phyloP scores from a whole-genome alignment of 2,113 vertebrate genomes.

The Leptobrachium ailaonicum region DNA sequence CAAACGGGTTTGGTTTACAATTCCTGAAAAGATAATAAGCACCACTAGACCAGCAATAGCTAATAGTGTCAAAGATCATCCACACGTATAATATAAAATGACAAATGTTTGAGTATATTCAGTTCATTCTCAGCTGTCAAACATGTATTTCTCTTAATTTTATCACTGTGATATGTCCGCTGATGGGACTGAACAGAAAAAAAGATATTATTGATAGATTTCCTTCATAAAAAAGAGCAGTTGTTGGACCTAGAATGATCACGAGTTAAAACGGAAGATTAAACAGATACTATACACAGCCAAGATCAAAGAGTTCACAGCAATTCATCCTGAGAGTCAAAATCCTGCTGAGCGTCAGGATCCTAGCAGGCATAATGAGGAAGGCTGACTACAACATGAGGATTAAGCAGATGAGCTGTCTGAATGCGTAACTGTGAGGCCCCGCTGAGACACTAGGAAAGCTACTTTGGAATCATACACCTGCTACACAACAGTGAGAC shows the following conservation, averaged over 20 bases:
- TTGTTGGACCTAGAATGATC: slow-evolving; percentile 61
- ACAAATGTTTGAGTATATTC: background rate
- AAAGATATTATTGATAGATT: slow-evolving; percentile 58
- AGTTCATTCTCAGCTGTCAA: slow-evolving; percentile 38
- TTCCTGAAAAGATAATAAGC: no score
- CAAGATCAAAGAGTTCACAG: slow-evolving; percentile 76
- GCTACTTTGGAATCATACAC: slow-evolving; percentile 71
- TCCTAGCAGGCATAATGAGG: slow-evolving; percentile 74
- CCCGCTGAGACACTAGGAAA: slow-evolving; percentile 74
- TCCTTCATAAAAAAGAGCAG: slow-evolving; percentile 20
- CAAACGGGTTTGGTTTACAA: no score
- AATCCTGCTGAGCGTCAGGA: slow-evolving; percentile 74
- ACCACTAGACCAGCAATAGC: no score
- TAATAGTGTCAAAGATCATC: background rate
- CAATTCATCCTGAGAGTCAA: slow-evolving; percentile 76
- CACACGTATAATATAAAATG: background rate
- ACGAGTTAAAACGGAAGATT: slow-evolving; percentile 67
- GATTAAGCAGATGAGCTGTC: slow-evolving; percentile 81
- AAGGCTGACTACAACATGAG: slow-evolving; percentile 78
- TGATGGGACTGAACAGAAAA: slow-evolving; percentile 50
- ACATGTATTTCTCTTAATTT: slow-evolving; percentile 2
- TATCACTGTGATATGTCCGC: slow-evolving; percentile 43
- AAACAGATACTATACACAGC: slow-evolving; percentile 74
- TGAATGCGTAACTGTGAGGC: slow-evolving; percentile 63
- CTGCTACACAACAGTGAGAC: slow-evolving; percentile 69